Percentiles rank a stretch among this genome's conserved stretches.
phyloP scores from a whole-genome alignment of 2,113 vertebrate genomes.

The Grammomys surdaster region DNA sequence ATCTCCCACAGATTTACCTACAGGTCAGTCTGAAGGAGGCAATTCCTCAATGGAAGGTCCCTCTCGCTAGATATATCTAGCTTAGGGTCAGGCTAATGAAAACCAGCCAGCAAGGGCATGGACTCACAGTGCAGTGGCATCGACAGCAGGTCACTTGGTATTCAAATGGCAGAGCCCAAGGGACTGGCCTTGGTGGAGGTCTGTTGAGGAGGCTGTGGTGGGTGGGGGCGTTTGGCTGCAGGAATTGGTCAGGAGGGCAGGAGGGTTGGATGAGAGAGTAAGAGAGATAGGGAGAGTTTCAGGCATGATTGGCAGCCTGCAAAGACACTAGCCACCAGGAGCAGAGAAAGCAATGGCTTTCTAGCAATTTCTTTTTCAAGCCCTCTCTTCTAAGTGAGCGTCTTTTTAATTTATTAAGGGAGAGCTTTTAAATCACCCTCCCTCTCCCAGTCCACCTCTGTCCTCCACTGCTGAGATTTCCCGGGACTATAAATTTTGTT shows the following conservation, averaged over 20 bases:
- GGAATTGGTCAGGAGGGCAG: neutral
- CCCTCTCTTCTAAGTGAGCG: conserved; percentile 71
- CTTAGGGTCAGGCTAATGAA: neutral
- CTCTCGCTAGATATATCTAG: neutral
- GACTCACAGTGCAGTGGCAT: neutral
- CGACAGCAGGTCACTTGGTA: neutral
- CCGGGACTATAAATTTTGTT: conserved; percentile 79
- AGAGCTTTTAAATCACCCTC: conserved; percentile 72
- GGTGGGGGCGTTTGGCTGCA: neutral
- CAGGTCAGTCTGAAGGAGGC: neutral
- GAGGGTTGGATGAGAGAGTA: rapidly evolving
- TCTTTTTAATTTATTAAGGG: conserved; percentile 81
- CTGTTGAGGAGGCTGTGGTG: neutral
- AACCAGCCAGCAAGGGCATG: neutral
- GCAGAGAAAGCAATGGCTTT: conserved; percentile 33
- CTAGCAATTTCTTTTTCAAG: conserved; percentile 59
- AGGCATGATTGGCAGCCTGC: neutral
- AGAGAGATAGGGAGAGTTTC: neutral
- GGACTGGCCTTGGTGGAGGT: too few species aligned
- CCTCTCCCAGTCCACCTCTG: conserved; percentile 37
- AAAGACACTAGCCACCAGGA: neutral
- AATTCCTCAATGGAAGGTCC: neutral
- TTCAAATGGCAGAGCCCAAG: neutral
- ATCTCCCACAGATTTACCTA: neutral
- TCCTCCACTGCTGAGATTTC: conserved; percentile 68